A percentile compares a stretch with the other conserved stretches of the same genome.
Evolutionary conservation across 2,113 vertebrate species (phyloP).

Genomic region (Sinocyclocheilus anshuiensis): DNA sequence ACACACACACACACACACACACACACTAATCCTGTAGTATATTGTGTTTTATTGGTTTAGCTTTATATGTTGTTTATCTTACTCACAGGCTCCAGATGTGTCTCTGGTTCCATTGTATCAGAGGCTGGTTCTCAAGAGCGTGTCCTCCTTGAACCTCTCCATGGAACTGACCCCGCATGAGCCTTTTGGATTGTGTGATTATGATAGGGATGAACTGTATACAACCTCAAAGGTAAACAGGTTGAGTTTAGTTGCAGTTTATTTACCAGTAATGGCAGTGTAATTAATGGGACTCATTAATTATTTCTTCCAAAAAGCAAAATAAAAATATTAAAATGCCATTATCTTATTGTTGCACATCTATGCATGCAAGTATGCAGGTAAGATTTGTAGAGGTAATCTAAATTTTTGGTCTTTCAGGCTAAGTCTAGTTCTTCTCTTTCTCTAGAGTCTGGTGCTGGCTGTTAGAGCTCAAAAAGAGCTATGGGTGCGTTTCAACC

Average conservation of each 20-base stretch:
- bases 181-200: slow-evolving; percentile 80
- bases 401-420: background rate
- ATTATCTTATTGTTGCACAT: background rate
- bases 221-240: slow-evolving; percentile 66
- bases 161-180: slow-evolving; percentile 68
- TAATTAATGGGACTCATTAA: background rate
- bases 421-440: background rate
- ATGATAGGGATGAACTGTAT: slow-evolving; percentile 37
- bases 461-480: slow-evolving; percentile 63
- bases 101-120: slow-evolving; percentile 71
- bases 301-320: background rate
- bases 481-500: slow-evolving; percentile 82
- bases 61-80: background rate
- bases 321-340: background rate
- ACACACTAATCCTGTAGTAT: background rate
- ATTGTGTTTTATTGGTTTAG: slow-evolving; percentile 9
- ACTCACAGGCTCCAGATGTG: slow-evolving; percentile 65
- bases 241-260: background rate
- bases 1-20: no score
- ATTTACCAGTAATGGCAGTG: background rate
- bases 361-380: background rate
- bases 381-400: background rate
- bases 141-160: slow-evolving; percentile 75
- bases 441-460: slow-evolving; percentile 76
- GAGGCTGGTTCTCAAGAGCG: slow-evolving; percentile 79